Percentiles rank a stretch among this genome's conserved stretches.
Conservation (phyloP, 1,140 invertebrate genomes). For the Meloidogyne hapla region DNA sequence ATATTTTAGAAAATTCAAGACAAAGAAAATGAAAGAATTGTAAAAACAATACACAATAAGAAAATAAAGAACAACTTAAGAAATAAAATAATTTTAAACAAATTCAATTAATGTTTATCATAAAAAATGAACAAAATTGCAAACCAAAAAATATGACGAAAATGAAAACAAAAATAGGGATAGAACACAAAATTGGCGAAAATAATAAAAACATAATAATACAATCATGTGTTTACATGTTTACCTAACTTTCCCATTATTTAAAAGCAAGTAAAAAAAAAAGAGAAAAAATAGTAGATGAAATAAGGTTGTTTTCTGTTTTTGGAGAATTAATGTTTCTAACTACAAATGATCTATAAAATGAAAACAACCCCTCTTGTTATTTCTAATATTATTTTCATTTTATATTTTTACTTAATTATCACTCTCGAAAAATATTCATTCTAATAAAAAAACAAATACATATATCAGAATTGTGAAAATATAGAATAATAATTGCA, state of each 20-base stretch:
- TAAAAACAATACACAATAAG: too few relatives aligned
- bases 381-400: background rate
- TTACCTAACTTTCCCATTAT: background rate
- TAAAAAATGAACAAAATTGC: background rate
- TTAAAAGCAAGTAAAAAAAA: background rate
- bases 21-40: too few relatives aligned
- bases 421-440: background rate
- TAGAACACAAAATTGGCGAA: conserved; percentile 4
- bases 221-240: conserved; percentile 3
- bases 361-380: background rate
- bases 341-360: background rate
- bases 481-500: too few relatives aligned
- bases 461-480: too few relatives aligned
- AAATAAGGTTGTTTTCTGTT: conserved; percentile 2
- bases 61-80: background rate
- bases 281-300: background rate
- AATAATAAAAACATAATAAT: background rate
- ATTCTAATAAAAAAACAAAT: background rate
- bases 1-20: too few relatives aligned
- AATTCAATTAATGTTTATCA: background rate
- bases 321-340: conserved; percentile 3
- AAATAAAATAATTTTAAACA: background rate
- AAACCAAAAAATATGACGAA: background rate
- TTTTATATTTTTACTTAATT: background rate
- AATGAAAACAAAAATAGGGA: background rate